phyloP scores from a whole-genome alignment of 2,888 invertebrate genomes.

The Acrobeloides nanus region DNA sequence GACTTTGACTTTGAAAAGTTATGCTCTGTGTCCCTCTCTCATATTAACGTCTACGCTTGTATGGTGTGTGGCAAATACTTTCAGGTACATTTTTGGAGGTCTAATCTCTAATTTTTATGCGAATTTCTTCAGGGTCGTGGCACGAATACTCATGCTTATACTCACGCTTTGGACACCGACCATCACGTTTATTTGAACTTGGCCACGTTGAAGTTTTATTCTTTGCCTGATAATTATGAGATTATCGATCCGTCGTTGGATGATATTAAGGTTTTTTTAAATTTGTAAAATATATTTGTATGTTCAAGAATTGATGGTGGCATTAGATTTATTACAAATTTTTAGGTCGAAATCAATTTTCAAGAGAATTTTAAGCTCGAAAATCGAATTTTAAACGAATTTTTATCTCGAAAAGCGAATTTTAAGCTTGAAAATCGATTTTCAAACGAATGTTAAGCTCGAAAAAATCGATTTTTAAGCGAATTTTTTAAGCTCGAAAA shows the following conservation, averaged over 20 bases:
- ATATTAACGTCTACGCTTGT: conserved; percentile 98
- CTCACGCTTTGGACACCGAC: conserved; percentile 91
- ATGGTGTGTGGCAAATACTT: conserved; percentile 98
- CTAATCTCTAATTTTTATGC: not conserved
- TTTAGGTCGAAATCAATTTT: too few species aligned
- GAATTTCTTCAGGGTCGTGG: conserved; percentile 73
- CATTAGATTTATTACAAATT: too few species aligned
- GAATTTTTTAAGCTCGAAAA: too few species aligned
- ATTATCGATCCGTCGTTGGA: conserved; percentile 90
- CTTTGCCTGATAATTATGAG: conserved; percentile 97
- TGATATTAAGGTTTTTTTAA: conserved; percentile 69
- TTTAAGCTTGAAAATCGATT: too few species aligned
- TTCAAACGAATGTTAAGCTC: too few species aligned
- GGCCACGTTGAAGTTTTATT: conserved; percentile 92
- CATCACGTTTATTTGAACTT: conserved; percentile 93
- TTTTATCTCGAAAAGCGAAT: too few species aligned
- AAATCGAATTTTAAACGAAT: too few species aligned
- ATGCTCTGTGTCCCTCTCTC: conserved; percentile 90
- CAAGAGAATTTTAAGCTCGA: too few species aligned
- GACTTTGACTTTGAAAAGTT: conserved; percentile 99
- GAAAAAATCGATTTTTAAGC: too few species aligned
- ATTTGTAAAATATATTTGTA: too few species aligned
- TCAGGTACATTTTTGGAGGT: conserved; percentile 56
- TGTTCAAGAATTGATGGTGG: too few species aligned
- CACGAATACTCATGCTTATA: conserved; percentile 94